phyloP scores from a whole-genome alignment of 2,797 vertebrate species.

The Poeciliopsis paucimaculata region DNA sequence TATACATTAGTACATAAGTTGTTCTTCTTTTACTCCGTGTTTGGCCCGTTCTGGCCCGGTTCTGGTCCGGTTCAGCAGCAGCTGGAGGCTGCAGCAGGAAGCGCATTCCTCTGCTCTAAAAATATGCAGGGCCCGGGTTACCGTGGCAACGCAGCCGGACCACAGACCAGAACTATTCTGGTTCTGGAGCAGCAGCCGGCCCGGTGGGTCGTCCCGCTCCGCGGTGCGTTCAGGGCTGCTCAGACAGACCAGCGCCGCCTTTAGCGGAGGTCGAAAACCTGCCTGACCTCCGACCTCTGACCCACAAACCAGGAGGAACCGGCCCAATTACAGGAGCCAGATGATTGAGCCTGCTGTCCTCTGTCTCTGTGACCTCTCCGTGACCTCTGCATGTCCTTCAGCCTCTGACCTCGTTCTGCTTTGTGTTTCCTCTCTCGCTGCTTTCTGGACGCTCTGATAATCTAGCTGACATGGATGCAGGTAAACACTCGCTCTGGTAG shows the following conservation, averaged over 20 bases:
- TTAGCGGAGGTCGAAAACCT: conserved; percentile 7
- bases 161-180: conserved; percentile 65
- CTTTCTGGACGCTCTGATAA: conserved; percentile 87
- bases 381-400: conserved; percentile 45
- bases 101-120: conserved; percentile 67
- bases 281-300: conserved; percentile 9
- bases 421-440: conserved; percentile 63
- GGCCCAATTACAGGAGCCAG: too few relatives aligned
- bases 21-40: too few relatives aligned
- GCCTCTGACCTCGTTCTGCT: conserved; percentile 44
- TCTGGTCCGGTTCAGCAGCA: conserved; percentile 2
- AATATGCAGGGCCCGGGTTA: conserved; percentile 60
- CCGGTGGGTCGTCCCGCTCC: too few relatives aligned
- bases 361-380: neutral
- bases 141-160: conserved; percentile 50
- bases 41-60: neutral
- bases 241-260: conserved; percentile 2
- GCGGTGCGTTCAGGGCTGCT: conserved; percentile 17
- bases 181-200: neutral
- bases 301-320: too few relatives aligned
- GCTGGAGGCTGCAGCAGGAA: conserved; percentile 5
- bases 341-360: neutral
- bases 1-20: too few relatives aligned
- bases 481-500: conserved; percentile 84
- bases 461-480: conserved; percentile 98